These are phyloP conservation scores for Nasonia vitripennis DNA, from an alignment of 1,140 invertebrate genomes.

Conservation along the genomic window DNA sequence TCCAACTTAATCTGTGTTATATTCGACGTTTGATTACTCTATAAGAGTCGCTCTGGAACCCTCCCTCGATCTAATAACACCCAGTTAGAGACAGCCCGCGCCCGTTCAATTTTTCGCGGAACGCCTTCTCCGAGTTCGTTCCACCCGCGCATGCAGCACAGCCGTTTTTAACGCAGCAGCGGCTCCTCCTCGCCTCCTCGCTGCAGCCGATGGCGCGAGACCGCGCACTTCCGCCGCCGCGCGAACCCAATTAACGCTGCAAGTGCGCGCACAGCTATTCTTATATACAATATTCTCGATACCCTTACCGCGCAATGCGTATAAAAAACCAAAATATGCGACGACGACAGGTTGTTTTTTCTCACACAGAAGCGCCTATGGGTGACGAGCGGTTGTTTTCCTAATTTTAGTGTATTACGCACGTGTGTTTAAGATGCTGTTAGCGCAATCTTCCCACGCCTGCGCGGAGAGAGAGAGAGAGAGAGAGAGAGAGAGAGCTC, in stretches of 20 bases:
- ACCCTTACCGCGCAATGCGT: no score
- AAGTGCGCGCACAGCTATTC: background rate
- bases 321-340: background rate
- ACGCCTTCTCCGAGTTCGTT: constrained; percentile 33
- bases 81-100: background rate
- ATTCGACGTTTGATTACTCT: no score
- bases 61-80: background rate
- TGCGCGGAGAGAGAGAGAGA: no score
- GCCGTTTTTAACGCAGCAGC: background rate
- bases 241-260: background rate
- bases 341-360: background rate
- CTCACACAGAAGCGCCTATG: constrained; percentile 18
- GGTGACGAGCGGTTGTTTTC: constrained; percentile 8
- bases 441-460: constrained; percentile 44
- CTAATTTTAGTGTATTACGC: constrained; percentile 44
- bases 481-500: no score
- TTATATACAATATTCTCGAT: background rate
- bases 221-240: constrained; percentile 33
- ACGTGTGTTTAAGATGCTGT: constrained; percentile 29
- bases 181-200: constrained; percentile 7
- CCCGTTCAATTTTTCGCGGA: constrained; percentile 37
- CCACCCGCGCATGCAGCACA: constrained; percentile 8
- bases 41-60: no score
- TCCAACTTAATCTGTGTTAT: background rate
- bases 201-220: constrained; percentile 35